These are phyloP conservation scores for Oscheius sp. DNA, from an alignment of 2,888 invertebrate genomes.

Conservation along the genomic window DNA sequence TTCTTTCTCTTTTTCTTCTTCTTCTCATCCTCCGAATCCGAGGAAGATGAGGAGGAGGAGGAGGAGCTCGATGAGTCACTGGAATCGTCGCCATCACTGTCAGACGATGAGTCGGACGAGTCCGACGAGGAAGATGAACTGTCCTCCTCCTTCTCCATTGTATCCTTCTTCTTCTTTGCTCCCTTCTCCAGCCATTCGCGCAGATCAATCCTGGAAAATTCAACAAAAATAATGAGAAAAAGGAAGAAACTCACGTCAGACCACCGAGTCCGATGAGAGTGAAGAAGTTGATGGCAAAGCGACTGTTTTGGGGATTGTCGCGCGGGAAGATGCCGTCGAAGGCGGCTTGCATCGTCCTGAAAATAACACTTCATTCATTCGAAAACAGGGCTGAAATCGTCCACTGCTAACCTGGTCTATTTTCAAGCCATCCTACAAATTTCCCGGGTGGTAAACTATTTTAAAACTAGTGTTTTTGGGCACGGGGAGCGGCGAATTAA, in stretches of 20 bases:
- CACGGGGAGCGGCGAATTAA: no score
- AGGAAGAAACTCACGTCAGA: constrained; percentile 80
- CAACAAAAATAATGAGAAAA: constrained; percentile 1
- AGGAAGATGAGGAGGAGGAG: constrained; percentile 48
- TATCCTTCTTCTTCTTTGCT: constrained; percentile 51
- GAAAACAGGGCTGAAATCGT: no score
- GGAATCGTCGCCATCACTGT: constrained; percentile 22
- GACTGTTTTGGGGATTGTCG: constrained; percentile 93
- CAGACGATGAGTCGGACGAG: constrained; percentile 25
- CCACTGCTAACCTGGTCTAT: no score
- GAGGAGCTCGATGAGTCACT: constrained; percentile 29
- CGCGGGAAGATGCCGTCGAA: constrained; percentile 93
- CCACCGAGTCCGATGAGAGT: constrained; percentile 96
- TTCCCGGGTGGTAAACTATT: no score
- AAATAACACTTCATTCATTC: constrained; percentile 70
- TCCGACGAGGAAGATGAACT: constrained; percentile 38
- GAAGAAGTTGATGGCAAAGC: constrained; percentile 97
- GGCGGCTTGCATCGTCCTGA: constrained; percentile 85
- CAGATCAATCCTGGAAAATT: constrained; percentile 60
- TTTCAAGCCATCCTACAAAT: no score
- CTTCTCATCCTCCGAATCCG: constrained; percentile 43
- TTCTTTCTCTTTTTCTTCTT: constrained; percentile 49
- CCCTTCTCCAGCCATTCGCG: constrained; percentile 66
- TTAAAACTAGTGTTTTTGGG: no score
- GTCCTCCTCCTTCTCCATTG: constrained; percentile 30